These are phyloP conservation scores for Verasper variegatus DNA, from an alignment of 2,113 vertebrate species.

Conservation along the genomic window DNA sequence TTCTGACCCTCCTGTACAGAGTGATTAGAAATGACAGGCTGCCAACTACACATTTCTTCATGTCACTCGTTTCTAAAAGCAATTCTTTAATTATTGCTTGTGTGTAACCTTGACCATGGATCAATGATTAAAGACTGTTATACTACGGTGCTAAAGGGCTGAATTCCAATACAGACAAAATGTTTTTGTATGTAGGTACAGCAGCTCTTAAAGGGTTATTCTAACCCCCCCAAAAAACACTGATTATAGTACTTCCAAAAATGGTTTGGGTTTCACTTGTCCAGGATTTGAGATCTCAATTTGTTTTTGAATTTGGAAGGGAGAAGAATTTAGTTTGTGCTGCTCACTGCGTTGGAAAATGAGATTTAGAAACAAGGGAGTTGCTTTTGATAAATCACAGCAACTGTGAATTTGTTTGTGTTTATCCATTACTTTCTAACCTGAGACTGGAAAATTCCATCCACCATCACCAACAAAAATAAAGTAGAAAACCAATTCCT, in stretches of 20 bases:
- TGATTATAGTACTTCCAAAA: not conserved
- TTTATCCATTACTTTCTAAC: not conserved
- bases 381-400: not conserved
- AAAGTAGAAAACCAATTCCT: not conserved
- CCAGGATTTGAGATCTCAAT: not conserved
- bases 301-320: not conserved
- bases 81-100: not conserved
- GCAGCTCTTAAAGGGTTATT: not conserved
- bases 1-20: conserved; percentile 46
- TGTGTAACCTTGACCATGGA: not conserved
- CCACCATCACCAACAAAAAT: not conserved
- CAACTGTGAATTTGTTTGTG: not conserved
- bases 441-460: not conserved
- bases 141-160: not conserved
- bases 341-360: not conserved
- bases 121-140: not conserved
- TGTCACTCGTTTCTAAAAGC: conserved; percentile 1
- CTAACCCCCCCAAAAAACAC: not conserved
- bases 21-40: conserved; percentile 53
- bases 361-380: not conserved
- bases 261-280: not conserved
- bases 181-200: not conserved
- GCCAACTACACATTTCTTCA: not conserved
- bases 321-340: not conserved
- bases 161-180: not conserved